These are phyloP conservation scores for Acanthopagrus latus DNA, from an alignment of 2,797 vertebrate species.

Conservation along the genomic window DNA sequence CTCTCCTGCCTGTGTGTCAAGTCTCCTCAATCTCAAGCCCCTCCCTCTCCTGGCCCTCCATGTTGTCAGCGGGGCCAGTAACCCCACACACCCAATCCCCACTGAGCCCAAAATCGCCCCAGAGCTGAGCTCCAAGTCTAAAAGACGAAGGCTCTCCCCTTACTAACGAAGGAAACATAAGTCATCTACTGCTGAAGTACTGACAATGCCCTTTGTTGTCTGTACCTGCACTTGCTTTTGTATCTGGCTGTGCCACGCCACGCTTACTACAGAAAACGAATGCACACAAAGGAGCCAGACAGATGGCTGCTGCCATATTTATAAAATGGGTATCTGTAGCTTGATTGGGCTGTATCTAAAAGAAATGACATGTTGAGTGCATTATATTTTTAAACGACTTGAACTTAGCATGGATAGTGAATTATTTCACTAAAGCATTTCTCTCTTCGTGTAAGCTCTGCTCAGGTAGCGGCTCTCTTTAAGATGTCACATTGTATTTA, in stretches of 20 bases:
- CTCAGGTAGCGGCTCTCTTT: slow-evolving; percentile 83
- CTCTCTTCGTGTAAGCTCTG: slow-evolving; percentile 77
- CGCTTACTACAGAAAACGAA: slow-evolving; percentile 66
- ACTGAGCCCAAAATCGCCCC: slow-evolving; percentile 88
- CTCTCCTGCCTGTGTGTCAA: slow-evolving; percentile 96
- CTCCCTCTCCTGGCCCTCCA: slow-evolving; percentile 98
- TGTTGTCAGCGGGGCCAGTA: slow-evolving; percentile 89
- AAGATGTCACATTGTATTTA: slow-evolving; percentile 78
- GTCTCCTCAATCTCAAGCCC: slow-evolving; percentile 98
- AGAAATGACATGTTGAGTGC: slow-evolving; percentile 82
- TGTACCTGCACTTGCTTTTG: slow-evolving; percentile 78
- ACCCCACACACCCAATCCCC: slow-evolving; percentile 75
- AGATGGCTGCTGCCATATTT: slow-evolving; percentile 72
- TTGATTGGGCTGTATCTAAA: slow-evolving; percentile 64
- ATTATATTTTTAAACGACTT: slow-evolving; percentile 77
- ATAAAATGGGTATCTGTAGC: slow-evolving; percentile 67
- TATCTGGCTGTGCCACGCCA: slow-evolving; percentile 74
- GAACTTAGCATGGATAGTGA: slow-evolving; percentile 73
- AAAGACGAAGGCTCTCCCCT: slow-evolving; percentile 93
- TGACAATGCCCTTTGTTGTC: slow-evolving; percentile 69
- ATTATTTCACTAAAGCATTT: slow-evolving; percentile 63
- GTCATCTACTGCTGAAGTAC: slow-evolving; percentile 74
- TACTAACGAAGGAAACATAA: slow-evolving; percentile 88
- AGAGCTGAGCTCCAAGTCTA: slow-evolving; percentile 89
- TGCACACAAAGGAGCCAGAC: slow-evolving; percentile 62